Percentiles rank a stretch among this genome's conserved stretches.
Conservation (phyloP, 2,888 invertebrate species). For the Torymus aiolomorphi region DNA sequence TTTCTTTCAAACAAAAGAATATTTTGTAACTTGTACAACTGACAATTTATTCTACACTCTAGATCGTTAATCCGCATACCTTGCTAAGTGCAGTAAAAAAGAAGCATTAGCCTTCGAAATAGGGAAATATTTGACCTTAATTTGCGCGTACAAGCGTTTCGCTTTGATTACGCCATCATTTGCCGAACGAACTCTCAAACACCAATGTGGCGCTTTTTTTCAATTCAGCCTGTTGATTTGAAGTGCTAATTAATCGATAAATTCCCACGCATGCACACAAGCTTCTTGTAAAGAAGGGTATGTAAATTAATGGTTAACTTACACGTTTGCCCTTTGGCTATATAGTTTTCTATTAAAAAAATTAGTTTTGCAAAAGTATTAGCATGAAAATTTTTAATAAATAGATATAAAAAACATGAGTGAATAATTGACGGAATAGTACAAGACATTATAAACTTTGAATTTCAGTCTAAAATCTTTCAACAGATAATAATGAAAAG, state of each 20-base stretch:
- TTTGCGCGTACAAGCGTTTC: conserved; percentile 1
- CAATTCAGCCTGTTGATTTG: conserved; percentile 44
- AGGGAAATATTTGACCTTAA: conserved; percentile 26
- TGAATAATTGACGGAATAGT: no score
- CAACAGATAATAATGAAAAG: background rate
- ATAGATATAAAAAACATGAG: no score
- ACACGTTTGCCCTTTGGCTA: background rate
- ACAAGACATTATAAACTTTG: background rate
- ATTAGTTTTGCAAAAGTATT: no score
- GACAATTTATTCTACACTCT: no score
- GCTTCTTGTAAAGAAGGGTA: conserved; percentile 22
- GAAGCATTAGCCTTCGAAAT: background rate
- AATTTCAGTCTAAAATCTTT: background rate
- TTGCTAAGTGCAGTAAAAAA: no score
- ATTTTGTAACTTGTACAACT: no score
- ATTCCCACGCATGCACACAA: background rate
- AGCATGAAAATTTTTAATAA: no score
- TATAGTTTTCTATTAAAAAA: no score
- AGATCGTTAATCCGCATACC: no score
- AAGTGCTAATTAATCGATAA: conserved; percentile 40
- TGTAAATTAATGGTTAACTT: conserved; percentile 7
- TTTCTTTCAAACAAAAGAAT: no score
- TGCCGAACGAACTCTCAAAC: conserved; percentile 24
- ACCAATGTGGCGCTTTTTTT: conserved; percentile 34
- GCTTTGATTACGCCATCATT: conserved; percentile 42